Conservation (phyloP, 2,113 vertebrate species). For the Erythrolamprus reginae region DNA sequence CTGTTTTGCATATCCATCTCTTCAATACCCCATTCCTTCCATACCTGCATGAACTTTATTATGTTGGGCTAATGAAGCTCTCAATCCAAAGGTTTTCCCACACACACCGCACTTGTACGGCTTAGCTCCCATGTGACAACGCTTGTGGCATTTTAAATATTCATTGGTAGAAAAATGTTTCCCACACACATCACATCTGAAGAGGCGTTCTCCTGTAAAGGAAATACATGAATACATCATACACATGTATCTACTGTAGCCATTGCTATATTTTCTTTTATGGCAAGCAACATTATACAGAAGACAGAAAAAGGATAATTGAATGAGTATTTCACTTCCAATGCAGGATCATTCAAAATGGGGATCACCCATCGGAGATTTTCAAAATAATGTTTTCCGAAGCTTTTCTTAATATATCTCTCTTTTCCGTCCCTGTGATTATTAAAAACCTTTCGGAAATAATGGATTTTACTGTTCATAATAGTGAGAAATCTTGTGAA, state of each 20-base stretch:
- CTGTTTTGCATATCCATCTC: background rate
- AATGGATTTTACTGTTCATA: background rate
- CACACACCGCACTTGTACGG: slow-evolving; percentile 58
- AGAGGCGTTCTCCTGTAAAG: slow-evolving; percentile 61
- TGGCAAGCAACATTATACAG: background rate
- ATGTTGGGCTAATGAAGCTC: slow-evolving; percentile 65
- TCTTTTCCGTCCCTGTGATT: background rate
- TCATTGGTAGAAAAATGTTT: slow-evolving; percentile 66
- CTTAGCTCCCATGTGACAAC: slow-evolving; percentile 64
- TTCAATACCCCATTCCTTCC: background rate
- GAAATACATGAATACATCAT: background rate
- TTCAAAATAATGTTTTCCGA: background rate
- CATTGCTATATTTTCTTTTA: background rate
- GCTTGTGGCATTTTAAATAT: slow-evolving; percentile 65
- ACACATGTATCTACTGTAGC: background rate
- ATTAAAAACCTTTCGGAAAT: background rate
- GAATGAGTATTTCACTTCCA: background rate
- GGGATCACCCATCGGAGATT: background rate
- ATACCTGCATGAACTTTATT: slow-evolving; percentile 65
- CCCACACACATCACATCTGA: slow-evolving; percentile 58
- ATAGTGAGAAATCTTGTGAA: background rate
- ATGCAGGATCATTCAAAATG: background rate
- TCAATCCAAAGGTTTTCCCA: slow-evolving; percentile 60
- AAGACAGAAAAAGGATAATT: background rate
- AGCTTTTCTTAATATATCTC: background rate